phyloP scores from a whole-genome alignment of 2,888 invertebrate genomes.

The Apamea anceps region DNA sequence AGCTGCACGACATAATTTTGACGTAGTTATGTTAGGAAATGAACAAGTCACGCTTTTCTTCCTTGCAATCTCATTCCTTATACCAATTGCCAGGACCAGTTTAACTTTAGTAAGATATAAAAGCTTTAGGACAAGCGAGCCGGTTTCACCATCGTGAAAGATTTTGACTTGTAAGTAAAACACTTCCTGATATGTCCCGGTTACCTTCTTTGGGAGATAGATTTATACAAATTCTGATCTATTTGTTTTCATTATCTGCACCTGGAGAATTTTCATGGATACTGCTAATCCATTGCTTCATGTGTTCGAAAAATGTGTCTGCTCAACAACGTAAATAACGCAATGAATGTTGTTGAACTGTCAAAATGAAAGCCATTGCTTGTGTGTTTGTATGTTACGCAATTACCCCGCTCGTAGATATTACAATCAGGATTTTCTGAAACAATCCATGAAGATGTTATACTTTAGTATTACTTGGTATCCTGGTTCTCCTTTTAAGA shows the following conservation, averaged over 20 bases:
- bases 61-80: background rate
- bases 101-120: background rate
- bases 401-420: too few relatives aligned
- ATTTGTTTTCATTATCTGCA: background rate
- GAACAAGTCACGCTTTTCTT: slow-evolving; percentile 26
- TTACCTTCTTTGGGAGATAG: background rate
- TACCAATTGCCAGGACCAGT: background rate
- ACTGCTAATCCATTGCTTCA: too few relatives aligned
- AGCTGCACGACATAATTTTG: slow-evolving; percentile 31
- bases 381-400: too few relatives aligned
- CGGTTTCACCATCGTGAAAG: background rate
- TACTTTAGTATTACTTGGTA: background rate
- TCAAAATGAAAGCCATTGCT: too few relatives aligned
- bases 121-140: background rate
- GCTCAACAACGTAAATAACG: too few relatives aligned
- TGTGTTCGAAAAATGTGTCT: too few relatives aligned
- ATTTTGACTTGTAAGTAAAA: background rate
- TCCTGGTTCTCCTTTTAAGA: background rate
- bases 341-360: too few relatives aligned
- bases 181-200: too few relatives aligned
- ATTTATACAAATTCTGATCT: background rate
- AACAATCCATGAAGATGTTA: background rate
- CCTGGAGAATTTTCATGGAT: too few relatives aligned
- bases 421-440: background rate
- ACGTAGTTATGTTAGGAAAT: slow-evolving; percentile 19